Base-by-base conservation (phyloP, 1,140 invertebrate species). In the Drosophila subobscura region DNA sequence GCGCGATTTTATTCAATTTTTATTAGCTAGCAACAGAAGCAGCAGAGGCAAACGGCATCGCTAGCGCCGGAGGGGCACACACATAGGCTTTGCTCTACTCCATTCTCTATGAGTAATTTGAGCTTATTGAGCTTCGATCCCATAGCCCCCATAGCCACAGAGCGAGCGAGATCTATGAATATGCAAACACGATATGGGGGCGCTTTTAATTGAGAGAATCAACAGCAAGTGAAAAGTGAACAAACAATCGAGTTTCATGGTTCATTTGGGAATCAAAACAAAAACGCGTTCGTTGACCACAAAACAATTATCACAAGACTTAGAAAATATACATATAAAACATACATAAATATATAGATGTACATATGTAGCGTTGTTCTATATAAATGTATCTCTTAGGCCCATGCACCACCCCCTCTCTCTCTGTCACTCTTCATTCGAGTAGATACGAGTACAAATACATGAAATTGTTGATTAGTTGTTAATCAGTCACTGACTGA, bases 1-100 rank as follows among this genome's bases (percentile, higher is more conserved):
- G 83, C 78, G 84, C 75, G 78, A 86, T 86, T 83, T 86, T 86
- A 86, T 86, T 88, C 79, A 86, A 88, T 86, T 83, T 86, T 86
- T 88, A 86, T 88, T 78, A 86, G 63, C 49, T 46, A 85, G 40
- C 66, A 75, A 66, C 53, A 45, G 40, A 25, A 53, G 46, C 22
- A 22, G 20, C 12, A 14, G 20, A 5, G 5, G 46, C 8, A n/a
- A 33, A n/a, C 0, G 12, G 46, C 27, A n/a, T 16, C 6, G 10
- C 12, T 12, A 25, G 25, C 14, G 58, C n/a, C 27, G 4, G 33
- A 41, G 44, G 44, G 33, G 49, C 65, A 42, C 33, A 37, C 33
- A 37, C 10, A 37, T 12, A 37, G 33, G 33, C 33, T 37, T 7
- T 6, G 6, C 2, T 6, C 27, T 27, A 6, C 5, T 29, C 27